Base-by-base conservation (phyloP, 1,140 invertebrate species). In the Drosophila prosaltans region DNA sequence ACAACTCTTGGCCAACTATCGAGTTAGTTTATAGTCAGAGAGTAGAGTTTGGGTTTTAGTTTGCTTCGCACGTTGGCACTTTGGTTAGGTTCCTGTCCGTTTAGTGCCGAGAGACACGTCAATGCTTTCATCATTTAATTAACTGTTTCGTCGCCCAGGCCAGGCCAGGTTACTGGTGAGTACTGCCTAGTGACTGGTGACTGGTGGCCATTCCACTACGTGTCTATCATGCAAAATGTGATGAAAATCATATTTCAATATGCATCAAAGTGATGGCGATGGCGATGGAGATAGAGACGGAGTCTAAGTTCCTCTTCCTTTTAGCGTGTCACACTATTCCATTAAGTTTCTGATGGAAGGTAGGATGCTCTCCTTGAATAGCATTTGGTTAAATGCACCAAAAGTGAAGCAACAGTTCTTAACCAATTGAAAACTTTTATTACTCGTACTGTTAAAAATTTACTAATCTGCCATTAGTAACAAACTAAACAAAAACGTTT, bases 41-140 rank as follows among this genome's bases (percentile, higher is more conserved):
- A 10, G 54, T 28, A 28, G 26, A 28, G 26, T 21, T 59, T 39
- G 57, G 32, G 57, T 59, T 59, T 59, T 59, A 59, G 57, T 59
- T 59, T 59, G 57, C 57, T 62, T 62, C 39, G 60, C 60, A 62
- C 60, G 41, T 62, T 62, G 60, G 60, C 60, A 62, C 60, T 41
- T 62, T 45, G 60, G 39, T 11, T 41, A 62, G 45, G 45, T 51
- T 51, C 45, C 58, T 30, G 69, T 59, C 48, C 45, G 61, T 60
- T 65, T 72, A 69, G 68, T 79, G 55, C 58, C 69, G 32, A 69
- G 73, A 65, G 83, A 83, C 83, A 88, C 83, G 83, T 88, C 83
- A 88, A 89, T 89, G 83, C 84, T 74, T 89, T 88, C 84, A 88
- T 89, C 83, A 88, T 88, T 88, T 88, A 88, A 88, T 88, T 88